These are phyloP conservation scores for Drosophila santomea DNA, from an alignment of 1,140 invertebrate genomes.

Conservation along the genomic window DNA sequence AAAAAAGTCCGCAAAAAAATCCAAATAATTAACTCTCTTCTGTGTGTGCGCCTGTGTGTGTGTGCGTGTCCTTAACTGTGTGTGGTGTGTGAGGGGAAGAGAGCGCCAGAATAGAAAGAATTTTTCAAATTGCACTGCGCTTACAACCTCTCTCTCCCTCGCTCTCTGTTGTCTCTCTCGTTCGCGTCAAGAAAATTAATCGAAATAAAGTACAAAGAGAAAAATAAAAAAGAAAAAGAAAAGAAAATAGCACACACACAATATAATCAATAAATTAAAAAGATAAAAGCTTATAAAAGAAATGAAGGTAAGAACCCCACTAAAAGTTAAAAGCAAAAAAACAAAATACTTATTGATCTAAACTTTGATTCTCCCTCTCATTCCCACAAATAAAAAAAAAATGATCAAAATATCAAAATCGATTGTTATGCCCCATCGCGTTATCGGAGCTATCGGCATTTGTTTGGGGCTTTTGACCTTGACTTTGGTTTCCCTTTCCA, in stretches of 20 bases:
- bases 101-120: conserved; percentile 14
- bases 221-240: not conserved
- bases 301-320: conserved; percentile 77
- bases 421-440: conserved; percentile 18
- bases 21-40: conserved; percentile 32
- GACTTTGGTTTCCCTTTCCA: not conserved
- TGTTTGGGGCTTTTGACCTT: conserved; percentile 21
- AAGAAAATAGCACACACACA: conserved; percentile 48
- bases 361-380: conserved; percentile 23
- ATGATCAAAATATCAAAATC: conserved; percentile 7
- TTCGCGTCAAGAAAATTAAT: conserved; percentile 52
- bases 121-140: conserved; percentile 21
- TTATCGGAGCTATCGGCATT: conserved; percentile 35
- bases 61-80: conserved; percentile 54
- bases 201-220: conserved; percentile 14
- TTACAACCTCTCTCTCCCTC: conserved; percentile 2
- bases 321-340: conserved; percentile 55
- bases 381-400: conserved; percentile 22
- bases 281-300: conserved; percentile 53
- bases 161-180: conserved; percentile 47
- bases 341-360: conserved; percentile 52
- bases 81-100: conserved; percentile 29
- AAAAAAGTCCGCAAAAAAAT: conserved; percentile 44
- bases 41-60: conserved; percentile 54
- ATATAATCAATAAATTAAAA: conserved; percentile 50